Conservation (phyloP, 2,888 invertebrate genomes). For the Prosapia bicincta region DNA sequence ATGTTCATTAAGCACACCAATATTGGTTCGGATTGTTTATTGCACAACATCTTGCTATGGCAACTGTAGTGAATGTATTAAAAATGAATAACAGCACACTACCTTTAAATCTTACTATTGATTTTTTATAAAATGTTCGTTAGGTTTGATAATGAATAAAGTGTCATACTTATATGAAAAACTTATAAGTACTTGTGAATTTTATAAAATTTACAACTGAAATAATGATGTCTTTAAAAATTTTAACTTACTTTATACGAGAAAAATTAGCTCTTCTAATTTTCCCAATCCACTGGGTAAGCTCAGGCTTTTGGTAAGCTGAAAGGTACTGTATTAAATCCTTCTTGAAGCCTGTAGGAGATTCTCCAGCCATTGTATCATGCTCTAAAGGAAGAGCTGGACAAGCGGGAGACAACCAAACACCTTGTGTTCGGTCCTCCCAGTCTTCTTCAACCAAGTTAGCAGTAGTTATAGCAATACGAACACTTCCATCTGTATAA, state of each 20-base stretch:
- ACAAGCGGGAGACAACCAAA: constrained; percentile 87
- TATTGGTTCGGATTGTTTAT: too few relatives aligned
- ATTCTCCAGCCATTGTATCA: constrained; percentile 64
- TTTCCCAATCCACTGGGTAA: constrained; percentile 69
- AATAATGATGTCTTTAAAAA: too few relatives aligned
- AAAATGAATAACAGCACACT: too few relatives aligned
- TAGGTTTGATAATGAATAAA: too few relatives aligned
- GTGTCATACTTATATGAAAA: too few relatives aligned
- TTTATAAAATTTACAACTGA: too few relatives aligned
- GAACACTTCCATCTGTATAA: constrained; percentile 75
- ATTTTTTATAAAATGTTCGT: too few relatives aligned
- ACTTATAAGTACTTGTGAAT: too few relatives aligned
- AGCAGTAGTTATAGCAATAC: constrained; percentile 87
- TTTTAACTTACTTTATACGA: constrained; percentile 62
- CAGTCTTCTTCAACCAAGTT: constrained; percentile 91
- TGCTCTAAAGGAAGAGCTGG: constrained; percentile 57
- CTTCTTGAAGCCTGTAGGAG: constrained; percentile 77
- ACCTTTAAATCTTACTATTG: too few relatives aligned
- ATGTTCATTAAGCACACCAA: too few relatives aligned
- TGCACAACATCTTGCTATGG: too few relatives aligned
- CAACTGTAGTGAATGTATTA: too few relatives aligned
- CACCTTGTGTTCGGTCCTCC: constrained; percentile 90
- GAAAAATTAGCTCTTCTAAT: constrained; percentile 80
- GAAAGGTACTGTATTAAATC: constrained; percentile 72
- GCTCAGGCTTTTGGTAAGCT: constrained; percentile 64